Conservation (phyloP, 2,888 invertebrate genomes). For the Amphimallon solstitiale region DNA sequence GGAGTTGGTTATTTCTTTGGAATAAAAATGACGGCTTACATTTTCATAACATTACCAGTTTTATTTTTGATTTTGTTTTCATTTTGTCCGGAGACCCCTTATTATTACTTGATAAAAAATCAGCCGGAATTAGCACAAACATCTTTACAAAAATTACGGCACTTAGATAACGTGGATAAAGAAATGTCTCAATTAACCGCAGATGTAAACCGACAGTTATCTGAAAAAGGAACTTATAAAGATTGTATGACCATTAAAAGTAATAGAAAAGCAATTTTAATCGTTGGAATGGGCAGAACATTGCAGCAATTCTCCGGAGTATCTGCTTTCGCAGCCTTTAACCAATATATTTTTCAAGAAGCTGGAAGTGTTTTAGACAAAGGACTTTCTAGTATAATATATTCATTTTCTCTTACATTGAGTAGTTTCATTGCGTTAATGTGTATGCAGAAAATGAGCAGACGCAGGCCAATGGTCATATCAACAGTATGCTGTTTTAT, state of each 20-base stretch:
- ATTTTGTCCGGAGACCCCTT: slow-evolving; percentile 57
- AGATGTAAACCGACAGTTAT: slow-evolving; percentile 54
- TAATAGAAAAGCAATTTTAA: slow-evolving; percentile 53
- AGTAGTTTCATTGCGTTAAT: slow-evolving; percentile 45
- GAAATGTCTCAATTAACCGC: slow-evolving; percentile 49
- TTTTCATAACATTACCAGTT: slow-evolving; percentile 62
- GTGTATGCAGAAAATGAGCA: slow-evolving; percentile 30
- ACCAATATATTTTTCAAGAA: slow-evolving; percentile 55
- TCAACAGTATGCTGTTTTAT: slow-evolving; percentile 48
- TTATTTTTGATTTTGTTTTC: slow-evolving; percentile 67
- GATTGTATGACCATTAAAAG: slow-evolving; percentile 53
- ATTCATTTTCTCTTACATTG: slow-evolving; percentile 39
- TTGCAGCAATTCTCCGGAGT: slow-evolving; percentile 54
- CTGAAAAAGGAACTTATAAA: slow-evolving; percentile 51
- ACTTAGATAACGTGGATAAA: slow-evolving; percentile 49
- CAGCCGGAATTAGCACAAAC: slow-evolving; percentile 48
- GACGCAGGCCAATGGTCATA: slow-evolving; percentile 50
- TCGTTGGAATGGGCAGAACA: slow-evolving; percentile 48
- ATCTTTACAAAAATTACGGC: slow-evolving; percentile 49
- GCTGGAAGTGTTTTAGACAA: slow-evolving; percentile 55
- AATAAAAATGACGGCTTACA: slow-evolving; percentile 38
- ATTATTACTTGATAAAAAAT: slow-evolving; percentile 53
- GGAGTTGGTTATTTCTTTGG: slow-evolving; percentile 49
- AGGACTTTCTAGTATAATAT: slow-evolving; percentile 51
- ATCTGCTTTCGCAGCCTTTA: slow-evolving; percentile 51